Evolutionary conservation across 53 echinoderm and acorn worm species (phyloP), one percentile per base, ranked within the genome.

Genomic region (Holothuria leucospilota): DNA sequence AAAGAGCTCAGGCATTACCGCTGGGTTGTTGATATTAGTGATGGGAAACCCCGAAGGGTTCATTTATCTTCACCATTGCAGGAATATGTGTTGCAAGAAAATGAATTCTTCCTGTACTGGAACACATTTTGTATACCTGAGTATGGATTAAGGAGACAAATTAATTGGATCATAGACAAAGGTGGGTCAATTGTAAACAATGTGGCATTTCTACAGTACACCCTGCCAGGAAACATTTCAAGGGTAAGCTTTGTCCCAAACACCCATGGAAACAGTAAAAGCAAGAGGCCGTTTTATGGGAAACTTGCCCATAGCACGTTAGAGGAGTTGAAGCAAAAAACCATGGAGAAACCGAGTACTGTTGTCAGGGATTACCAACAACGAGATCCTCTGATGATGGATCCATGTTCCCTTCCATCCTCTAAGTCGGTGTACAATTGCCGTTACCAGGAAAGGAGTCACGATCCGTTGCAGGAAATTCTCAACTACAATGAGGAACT

Each of bases 391-490:
- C 63, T 87, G 51, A 77, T 77, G 64, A 52, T 26, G 49, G 87
- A 87, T 49, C 87, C 87, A 51, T 87, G 87, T 78, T 46, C 77
- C 24, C 62, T 77, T 42, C 87, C 78, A 63, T 77, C 87, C 26
- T 11, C 78, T 15, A 78, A 87, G 52, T 75, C 86, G n/a, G 62
- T 86, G 26, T 86, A 86, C 77, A 86, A 86, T 77, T 77, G 75
- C 46, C 75, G 86, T 20, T 86, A 86, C 78, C 38, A 40, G 40
- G 61, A 49, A 24, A 86, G 62, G 49, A 3, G 77, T 14, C 75
- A 65, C 27, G 86, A 86, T 86, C 86, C 86, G 16, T 68, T 86
- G 68, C 86, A 86, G 41, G 86, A 86, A 39, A 60, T 86, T 40
- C 66, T 77, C 6, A 77, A 86, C 41, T 86, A 63, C 53, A 86